Conservation (phyloP, 2,113 vertebrate genomes). For the Thunnus maccoyii region DNA sequence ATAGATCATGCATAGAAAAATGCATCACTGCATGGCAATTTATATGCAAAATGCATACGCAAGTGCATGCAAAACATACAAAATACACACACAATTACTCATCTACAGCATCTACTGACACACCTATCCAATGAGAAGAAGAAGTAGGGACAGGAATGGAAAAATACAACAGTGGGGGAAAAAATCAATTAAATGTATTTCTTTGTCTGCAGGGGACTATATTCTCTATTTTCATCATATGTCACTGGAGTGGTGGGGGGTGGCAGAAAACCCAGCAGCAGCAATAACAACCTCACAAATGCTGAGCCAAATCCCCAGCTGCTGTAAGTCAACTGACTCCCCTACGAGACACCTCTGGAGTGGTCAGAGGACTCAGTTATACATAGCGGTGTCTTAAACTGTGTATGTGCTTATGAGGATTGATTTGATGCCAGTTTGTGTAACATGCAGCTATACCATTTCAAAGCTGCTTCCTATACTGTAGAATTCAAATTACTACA, state of each 20-base stretch:
- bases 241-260: constrained; percentile 27
- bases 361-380: constrained; percentile 3
- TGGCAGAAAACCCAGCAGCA: constrained; percentile 25
- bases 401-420: not conserved
- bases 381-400: not conserved
- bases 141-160: not conserved
- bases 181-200: constrained; percentile 68
- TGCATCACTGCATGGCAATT: constrained; percentile 21
- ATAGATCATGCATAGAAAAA: constrained; percentile 31
- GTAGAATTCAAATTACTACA: constrained; percentile 29
- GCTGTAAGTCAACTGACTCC: constrained; percentile 31
- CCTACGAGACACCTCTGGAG: constrained; percentile 35
- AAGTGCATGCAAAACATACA: not conserved
- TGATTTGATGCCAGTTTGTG: constrained; percentile 40
- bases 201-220: constrained; percentile 53
- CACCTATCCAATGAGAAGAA: constrained; percentile 16
- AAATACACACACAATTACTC: constrained; percentile 35
- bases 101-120: not conserved
- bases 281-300: constrained; percentile 38
- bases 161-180: constrained; percentile 42
- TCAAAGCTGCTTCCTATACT: not conserved
- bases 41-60: constrained; percentile 36
- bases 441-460: constrained; percentile 33
- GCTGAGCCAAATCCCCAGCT: constrained; percentile 51
- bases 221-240: constrained; percentile 43